Conservation (phyloP, 2,797 vertebrate species). For the Macrochelys suwanniensis region DNA sequence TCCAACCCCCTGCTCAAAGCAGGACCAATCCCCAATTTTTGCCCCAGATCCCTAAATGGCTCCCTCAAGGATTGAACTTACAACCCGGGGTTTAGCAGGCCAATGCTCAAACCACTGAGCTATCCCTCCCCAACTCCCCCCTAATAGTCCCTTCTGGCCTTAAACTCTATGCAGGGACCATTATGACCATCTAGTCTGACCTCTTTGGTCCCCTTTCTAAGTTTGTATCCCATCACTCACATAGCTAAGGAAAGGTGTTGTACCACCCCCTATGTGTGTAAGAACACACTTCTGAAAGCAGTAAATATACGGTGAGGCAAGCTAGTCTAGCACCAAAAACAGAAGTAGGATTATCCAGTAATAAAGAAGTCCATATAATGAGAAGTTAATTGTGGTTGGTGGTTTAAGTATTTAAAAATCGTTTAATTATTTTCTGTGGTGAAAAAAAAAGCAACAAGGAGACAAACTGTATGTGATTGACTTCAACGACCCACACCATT, state of each 20-base stretch:
- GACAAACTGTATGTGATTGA: neutral
- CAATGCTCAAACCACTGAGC: too few relatives aligned
- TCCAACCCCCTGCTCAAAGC: too few relatives aligned
- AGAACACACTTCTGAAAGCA: neutral
- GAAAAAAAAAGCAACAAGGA: neutral
- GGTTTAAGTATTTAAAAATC: slow-evolving; percentile 25
- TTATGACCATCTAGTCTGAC: neutral
- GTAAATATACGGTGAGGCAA: neutral
- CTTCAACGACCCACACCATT: accelerated
- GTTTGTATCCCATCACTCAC: neutral
- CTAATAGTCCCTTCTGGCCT: neutral
- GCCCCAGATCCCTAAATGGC: too few relatives aligned
- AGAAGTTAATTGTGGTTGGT: slow-evolving; percentile 41
- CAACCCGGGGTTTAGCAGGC: too few relatives aligned
- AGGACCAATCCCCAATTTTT: too few relatives aligned
- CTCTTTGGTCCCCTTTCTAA: neutral
- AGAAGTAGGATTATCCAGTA: slow-evolving; percentile 5
- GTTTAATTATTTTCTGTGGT: neutral
- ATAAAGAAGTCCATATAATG: neutral
- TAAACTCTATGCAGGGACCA: neutral
- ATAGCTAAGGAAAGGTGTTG: neutral
- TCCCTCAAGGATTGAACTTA: too few relatives aligned
- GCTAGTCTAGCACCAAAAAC: neutral
- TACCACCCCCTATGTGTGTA: neutral
- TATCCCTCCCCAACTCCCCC: too few relatives aligned